These are phyloP conservation scores for Leucozona laternaria DNA, from an alignment of 2,888 invertebrate genomes.

Conservation along the genomic window DNA sequence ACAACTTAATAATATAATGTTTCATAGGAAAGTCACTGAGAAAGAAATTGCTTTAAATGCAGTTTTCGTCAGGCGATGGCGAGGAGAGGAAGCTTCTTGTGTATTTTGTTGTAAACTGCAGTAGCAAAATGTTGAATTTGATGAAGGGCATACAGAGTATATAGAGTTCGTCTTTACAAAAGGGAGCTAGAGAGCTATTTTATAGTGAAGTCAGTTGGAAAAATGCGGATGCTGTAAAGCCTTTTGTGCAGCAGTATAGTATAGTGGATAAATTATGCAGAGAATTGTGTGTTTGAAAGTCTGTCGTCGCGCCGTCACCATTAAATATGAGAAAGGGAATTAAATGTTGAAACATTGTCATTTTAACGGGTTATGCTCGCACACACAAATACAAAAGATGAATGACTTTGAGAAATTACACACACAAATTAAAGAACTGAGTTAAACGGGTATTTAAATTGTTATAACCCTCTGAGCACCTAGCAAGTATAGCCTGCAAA, in stretches of 20 bases:
- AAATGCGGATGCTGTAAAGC: conserved; percentile 52
- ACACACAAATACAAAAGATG: background rate
- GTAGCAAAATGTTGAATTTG: background rate
- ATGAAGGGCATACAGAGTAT: background rate
- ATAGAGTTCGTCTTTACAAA: background rate
- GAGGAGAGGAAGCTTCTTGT: background rate
- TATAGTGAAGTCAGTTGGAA: conserved; percentile 51
- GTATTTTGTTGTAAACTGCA: conserved; percentile 36
- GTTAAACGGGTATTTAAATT: background rate
- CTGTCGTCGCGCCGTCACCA: conserved; percentile 30
- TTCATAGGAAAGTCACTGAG: conserved; percentile 46
- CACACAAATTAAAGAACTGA: background rate
- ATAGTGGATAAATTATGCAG: conserved; percentile 51
- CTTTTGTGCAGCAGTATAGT: conserved; percentile 13
- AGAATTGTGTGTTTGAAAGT: conserved; percentile 48
- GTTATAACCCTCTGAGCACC: too few species aligned
- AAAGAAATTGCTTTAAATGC: conserved; percentile 64
- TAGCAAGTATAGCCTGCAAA: too few species aligned
- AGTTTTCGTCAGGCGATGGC: conserved; percentile 35
- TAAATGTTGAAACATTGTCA: conserved; percentile 27
- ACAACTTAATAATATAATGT: conserved; percentile 70
- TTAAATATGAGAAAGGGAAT: conserved; percentile 30
- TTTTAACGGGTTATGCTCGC: background rate
- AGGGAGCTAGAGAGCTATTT: conserved; percentile 3
- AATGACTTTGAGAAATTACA: background rate